Conservation (phyloP, 2,113 vertebrate genomes). For the Engystomops pustulosus region DNA sequence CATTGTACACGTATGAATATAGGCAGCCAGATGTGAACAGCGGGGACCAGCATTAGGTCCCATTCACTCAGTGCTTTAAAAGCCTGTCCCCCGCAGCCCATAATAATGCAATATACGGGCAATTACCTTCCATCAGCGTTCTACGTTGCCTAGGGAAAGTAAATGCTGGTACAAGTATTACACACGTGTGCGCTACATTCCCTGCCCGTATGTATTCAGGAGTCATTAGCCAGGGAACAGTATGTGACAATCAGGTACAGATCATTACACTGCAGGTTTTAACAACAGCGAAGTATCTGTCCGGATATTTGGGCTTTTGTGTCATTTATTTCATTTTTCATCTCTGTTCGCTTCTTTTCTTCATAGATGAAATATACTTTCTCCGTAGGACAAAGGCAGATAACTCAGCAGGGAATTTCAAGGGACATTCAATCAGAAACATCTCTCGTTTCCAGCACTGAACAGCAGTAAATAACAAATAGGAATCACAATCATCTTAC, state of each 20-base stretch:
- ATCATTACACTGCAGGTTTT: background rate
- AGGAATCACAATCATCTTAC: too few species aligned
- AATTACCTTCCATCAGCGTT: background rate
- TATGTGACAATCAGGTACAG: background rate
- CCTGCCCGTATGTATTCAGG: background rate
- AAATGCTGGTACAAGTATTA: background rate
- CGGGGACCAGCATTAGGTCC: background rate
- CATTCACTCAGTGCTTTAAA: background rate
- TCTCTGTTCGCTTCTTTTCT: background rate
- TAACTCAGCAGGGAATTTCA: background rate
- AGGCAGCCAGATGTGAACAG: background rate
- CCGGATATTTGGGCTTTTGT: background rate
- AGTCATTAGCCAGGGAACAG: background rate
- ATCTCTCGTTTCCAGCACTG: too few species aligned
- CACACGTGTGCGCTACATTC: background rate
- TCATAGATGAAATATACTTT: too few species aligned
- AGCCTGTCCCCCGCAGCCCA: background rate
- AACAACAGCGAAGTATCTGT: background rate
- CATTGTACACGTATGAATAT: background rate
- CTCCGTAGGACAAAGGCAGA: too few species aligned
- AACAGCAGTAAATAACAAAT: too few species aligned
- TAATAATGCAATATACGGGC: background rate
- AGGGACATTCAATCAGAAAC: too few species aligned
- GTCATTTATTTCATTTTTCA: background rate
- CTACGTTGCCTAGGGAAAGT: background rate